Base-by-base conservation (phyloP, 1,140 invertebrate genomes). In the Papilio machaon region DNA sequence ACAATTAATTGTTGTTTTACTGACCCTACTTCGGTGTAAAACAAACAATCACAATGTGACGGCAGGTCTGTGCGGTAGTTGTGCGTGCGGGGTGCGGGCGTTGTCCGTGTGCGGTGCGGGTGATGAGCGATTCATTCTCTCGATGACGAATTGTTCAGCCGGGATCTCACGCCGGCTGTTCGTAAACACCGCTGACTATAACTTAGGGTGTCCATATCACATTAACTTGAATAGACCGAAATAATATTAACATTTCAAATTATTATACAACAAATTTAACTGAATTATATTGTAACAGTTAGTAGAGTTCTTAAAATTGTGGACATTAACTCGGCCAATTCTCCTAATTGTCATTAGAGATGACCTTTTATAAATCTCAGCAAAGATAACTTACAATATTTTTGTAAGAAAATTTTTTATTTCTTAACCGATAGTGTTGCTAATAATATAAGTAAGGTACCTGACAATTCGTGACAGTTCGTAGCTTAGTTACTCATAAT, bases 111-210 rank as follows among this genome's bases (percentile, higher is more conserved):
- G 78, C 58, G 84, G 49, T 58, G 52, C 58, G 75, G 54, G 81
- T 85, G 91, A 82, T 85, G 91, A 93, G 76, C 74, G 91, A 93
- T 93, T 93, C 89, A 93, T 93, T 91, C 84, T 80, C 81, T 82
- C 87, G 89, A 93, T 93, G 91, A 93, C 89, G 91, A 93, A 93
- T 91, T 91, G 88, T 88, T 88, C 85, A 83, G 23, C 15, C 78
- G 79, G 86, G 88, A 90, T 91, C 88, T 87, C 86, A 88, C 88
- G 85, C 84, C 83, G 82, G 79, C 73, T 73, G 70, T 86, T 85
- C 80, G 86, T 90, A 90, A 91, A 92, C 89, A 90, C 49, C 79
- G 74, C 58, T 85, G 78, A 85, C 82, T 84, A 82, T 73, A 67
- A 38, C n/a, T 47, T 87, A 64, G 47, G 73, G 82, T 78, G 60